Evolutionary conservation across 2,888 invertebrate species (phyloP).

Genomic region (Pachydiplax longipennis): DNA sequence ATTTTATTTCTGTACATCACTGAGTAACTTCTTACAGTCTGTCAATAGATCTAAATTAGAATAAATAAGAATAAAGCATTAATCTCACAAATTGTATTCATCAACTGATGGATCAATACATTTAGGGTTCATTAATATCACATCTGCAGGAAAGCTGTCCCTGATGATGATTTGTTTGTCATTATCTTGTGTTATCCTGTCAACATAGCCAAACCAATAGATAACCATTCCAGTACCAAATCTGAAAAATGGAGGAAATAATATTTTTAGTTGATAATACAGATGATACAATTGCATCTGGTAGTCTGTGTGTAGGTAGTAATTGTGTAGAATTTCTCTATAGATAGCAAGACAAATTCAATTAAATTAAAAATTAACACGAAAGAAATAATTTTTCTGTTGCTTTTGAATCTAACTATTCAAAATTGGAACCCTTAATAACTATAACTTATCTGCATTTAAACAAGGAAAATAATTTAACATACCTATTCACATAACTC

Average conservation of each 20-base stretch:
- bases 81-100: slow-evolving; percentile 9
- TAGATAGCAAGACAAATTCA: too few relatives aligned
- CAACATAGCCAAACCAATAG: slow-evolving; percentile 92
- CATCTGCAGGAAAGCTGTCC: slow-evolving; percentile 72
- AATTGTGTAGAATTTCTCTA: too few relatives aligned
- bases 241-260: slow-evolving; percentile 59
- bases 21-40: too few relatives aligned
- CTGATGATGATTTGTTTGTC: slow-evolving; percentile 67
- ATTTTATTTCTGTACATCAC: too few relatives aligned
- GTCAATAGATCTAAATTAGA: too few relatives aligned
- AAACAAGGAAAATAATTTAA: neutral
- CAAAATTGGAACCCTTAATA: neutral
- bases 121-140: slow-evolving; percentile 60
- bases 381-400: neutral
- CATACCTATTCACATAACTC: slow-evolving; percentile 85
- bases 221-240: slow-evolving; percentile 94
- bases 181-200: slow-evolving; percentile 62
- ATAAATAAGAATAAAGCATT: neutral
- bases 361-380: too few relatives aligned
- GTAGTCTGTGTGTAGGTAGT: too few relatives aligned
- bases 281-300: too few relatives aligned
- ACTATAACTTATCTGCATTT: neutral
- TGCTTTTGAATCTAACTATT: neutral
- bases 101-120: slow-evolving; percentile 24
- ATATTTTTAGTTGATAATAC: slow-evolving; percentile 46